A percentile compares a stretch with the other conserved stretches of the same genome.
Evolutionary conservation across 2,797 vertebrate species (phyloP).

Genomic region (Myotis daubentonii): DNA sequence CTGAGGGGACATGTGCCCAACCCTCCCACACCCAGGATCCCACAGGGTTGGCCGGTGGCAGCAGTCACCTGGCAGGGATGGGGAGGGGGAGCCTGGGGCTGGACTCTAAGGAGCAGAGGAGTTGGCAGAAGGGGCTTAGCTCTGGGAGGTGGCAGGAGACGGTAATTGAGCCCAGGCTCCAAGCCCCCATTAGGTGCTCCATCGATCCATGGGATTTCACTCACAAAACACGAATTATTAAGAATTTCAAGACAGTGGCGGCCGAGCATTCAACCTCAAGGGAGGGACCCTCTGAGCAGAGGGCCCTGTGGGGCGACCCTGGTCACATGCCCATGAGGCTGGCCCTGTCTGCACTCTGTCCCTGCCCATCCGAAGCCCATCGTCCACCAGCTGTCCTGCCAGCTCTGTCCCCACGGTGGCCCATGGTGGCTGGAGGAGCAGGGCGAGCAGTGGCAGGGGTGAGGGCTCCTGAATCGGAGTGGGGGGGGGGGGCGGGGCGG

Average conservation of each 20-base stretch:
- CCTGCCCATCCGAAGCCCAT: rapidly evolving
- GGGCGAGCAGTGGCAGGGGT: rapidly evolving
- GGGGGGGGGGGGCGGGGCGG: no score
- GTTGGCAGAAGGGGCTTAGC: neutral
- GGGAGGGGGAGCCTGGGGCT: no score
- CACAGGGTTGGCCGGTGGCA: neutral
- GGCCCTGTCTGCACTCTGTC: neutral
- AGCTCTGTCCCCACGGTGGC: rapidly evolving
- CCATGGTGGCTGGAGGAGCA: rapidly evolving
- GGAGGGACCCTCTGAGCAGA: neutral
- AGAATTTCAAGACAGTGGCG: neutral
- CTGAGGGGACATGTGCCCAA: neutral
- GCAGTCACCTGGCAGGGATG: no score
- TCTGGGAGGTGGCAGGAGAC: neutral
- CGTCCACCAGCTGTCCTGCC: rapidly evolving
- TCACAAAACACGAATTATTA: neutral
- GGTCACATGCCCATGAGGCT: neutral
- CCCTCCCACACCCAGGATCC: neutral
- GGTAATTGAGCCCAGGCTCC: neutral
- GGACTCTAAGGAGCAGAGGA: rapidly evolving
- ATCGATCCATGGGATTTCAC: neutral
- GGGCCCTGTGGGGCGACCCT: rapidly evolving
- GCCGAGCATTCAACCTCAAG: neutral
- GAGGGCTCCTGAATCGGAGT: neutral
- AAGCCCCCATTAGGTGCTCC: neutral